phyloP scores from a whole-genome alignment of 2,113 vertebrate species.

The Aptenodytes forsteri region DNA sequence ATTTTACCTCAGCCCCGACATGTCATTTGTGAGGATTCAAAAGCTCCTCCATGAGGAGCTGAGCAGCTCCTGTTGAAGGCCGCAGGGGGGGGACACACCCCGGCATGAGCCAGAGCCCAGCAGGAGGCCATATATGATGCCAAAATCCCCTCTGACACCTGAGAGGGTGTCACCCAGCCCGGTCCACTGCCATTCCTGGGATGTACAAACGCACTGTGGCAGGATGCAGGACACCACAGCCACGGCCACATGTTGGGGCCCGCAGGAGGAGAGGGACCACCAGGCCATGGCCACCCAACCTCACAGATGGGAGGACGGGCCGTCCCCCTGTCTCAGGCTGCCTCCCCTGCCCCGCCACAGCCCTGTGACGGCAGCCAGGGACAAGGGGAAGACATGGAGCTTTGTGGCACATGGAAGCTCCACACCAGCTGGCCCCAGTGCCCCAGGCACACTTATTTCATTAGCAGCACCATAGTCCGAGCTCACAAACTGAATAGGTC shows the following conservation, averaged over 20 bases:
- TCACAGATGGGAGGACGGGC: rapidly evolving
- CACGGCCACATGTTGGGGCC: rapidly evolving
- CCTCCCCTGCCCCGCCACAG: not conserved
- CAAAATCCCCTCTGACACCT: not conserved
- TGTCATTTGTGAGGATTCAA: not conserved
- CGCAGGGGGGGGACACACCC: rapidly evolving
- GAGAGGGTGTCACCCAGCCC: not conserved
- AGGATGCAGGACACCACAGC: rapidly evolving
- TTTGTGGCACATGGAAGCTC: not conserved
- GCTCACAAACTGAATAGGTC: not conserved
- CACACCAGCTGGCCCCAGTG: too few species aligned
- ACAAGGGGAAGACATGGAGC: not conserved
- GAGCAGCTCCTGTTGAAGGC: not conserved
- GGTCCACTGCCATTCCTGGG: not conserved
- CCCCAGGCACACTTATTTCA: not conserved
- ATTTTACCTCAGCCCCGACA: not conserved
- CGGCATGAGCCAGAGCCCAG: not conserved
- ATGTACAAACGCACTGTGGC: rapidly evolving
- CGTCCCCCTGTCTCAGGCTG: not conserved
- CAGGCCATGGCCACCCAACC: not conserved
- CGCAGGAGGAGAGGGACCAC: not conserved
- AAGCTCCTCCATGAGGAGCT: not conserved
- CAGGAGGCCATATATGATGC: rapidly evolving
- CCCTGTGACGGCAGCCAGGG: not conserved
- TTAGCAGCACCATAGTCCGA: rapidly evolving